Base-by-base conservation (phyloP, 2,113 vertebrate genomes). In the Cephalophus harveyi region DNA sequence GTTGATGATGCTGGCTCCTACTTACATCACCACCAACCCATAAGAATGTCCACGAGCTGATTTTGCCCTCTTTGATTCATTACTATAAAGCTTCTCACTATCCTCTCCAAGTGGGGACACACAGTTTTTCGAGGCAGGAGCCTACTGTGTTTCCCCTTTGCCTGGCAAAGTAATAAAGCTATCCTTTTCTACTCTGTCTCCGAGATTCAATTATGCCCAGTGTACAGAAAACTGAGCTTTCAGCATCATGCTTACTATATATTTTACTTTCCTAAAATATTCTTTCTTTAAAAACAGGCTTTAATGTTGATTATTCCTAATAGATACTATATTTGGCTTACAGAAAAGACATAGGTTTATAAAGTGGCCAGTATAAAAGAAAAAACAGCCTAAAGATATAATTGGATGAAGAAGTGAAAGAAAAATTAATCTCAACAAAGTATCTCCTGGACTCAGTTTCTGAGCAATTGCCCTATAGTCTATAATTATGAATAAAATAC, bases 401-500 rank as follows among this genome's bases (percentile, higher is more conserved):
- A 87, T 64, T 82, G 97, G 62, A 97, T 87, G 92, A 91, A 97
- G 96, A 94, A 94, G 67, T 97, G 92, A 57, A 97, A 96, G 97
- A 97, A 92, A 98, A 98, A 97, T 88, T 96, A 95, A 97, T 97
- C 96, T 95, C 93, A 79, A 96, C 90, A 96, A 98, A 98, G 95
- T 96, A 97, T 93, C 97, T 98, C 96, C 96, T 97, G 95, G 98
- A 97, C 94, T 97, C 94, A 92, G 85, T 98, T 98, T 97, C 96
- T 82, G 92, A 98, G 96, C 96, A 98, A 97, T 98, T 98, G 95
- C 91, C 97, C 93, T 96, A 83, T 91, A 94, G 79, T 93, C 85
- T 97, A 91, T 98, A 99, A 98, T 99, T 98, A 98, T 48, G 64
- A 98, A 97, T 97, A 97, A 98, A 98, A 98, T 97, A 97, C 92